These are phyloP conservation scores for Argyra leucocephala DNA, from an alignment of 2,888 invertebrate genomes.

Conservation along the genomic window DNA sequence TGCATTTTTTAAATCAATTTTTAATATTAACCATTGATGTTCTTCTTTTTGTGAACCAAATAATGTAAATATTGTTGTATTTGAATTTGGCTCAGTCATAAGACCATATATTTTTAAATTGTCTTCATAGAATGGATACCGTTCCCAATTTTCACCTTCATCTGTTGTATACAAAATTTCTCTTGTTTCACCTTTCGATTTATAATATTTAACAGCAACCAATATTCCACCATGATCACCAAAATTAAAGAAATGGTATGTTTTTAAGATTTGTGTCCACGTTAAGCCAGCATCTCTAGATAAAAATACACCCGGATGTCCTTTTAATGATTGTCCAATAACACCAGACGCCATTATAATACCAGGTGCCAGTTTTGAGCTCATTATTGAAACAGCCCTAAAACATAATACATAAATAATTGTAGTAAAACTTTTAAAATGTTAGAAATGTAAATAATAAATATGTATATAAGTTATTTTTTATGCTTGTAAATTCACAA, in stretches of 20 bases:
- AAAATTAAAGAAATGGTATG: slow-evolving; percentile 76
- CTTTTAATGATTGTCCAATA: slow-evolving; percentile 66
- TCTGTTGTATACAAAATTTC: slow-evolving; percentile 75
- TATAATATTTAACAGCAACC: slow-evolving; percentile 75
- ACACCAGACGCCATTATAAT: slow-evolving; percentile 80
- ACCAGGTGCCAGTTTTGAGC: slow-evolving; percentile 79
- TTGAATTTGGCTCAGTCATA: slow-evolving; percentile 91
- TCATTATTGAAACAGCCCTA: slow-evolving; percentile 69
- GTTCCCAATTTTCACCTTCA: slow-evolving; percentile 74
- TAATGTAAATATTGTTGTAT: slow-evolving; percentile 82
- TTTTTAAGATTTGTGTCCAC: slow-evolving; percentile 72
- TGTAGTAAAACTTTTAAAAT: neutral
- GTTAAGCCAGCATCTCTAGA: slow-evolving; percentile 73
- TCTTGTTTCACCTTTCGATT: slow-evolving; percentile 64
- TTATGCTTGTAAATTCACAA: neutral
- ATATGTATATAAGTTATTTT: neutral
- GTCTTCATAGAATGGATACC: slow-evolving; percentile 59
- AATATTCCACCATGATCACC: slow-evolving; percentile 86
- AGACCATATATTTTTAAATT: slow-evolving; percentile 77
- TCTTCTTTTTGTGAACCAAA: slow-evolving; percentile 71
- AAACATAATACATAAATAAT: slow-evolving; percentile 1
- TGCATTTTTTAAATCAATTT: slow-evolving; percentile 47
- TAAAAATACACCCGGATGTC: slow-evolving; percentile 69
- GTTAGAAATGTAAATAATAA: neutral
- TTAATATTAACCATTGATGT: slow-evolving; percentile 83